Percentiles rank a stretch among this genome's conserved stretches.
These are phyloP conservation scores for Chymomyza caudatula DNA, from an alignment of 2,888 invertebrate genomes.

Conservation along the genomic window DNA sequence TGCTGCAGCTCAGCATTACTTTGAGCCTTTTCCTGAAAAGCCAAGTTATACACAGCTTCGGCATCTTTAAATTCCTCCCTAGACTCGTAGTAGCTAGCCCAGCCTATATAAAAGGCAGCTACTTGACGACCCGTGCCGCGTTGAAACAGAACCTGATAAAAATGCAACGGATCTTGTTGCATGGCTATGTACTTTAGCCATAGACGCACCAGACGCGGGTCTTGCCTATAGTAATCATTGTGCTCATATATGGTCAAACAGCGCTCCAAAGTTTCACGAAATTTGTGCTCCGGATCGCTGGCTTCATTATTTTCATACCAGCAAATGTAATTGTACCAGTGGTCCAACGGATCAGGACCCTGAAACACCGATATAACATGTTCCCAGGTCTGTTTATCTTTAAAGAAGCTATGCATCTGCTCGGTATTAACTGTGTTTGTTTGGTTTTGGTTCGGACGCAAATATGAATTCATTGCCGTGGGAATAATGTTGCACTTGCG, in stretches of 20 bases:
- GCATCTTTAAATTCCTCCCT: constrained; percentile 90
- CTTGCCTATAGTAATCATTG: constrained; percentile 89
- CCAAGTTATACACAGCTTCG: constrained; percentile 89
- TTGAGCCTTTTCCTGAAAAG: constrained; percentile 87
- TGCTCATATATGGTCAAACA: constrained; percentile 91
- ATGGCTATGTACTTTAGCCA: constrained; percentile 95
- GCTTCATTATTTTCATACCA: constrained; percentile 92
- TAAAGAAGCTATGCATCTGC: constrained; percentile 75
- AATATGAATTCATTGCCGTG: constrained; percentile 66
- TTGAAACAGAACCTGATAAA: constrained; percentile 89
- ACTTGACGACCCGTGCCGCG: constrained; percentile 89
- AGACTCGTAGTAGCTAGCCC: constrained; percentile 93
- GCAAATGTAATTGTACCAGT: constrained; percentile 93
- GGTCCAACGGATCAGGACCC: constrained; percentile 92
- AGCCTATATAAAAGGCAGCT: constrained; percentile 91
- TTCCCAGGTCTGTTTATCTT: constrained; percentile 84
- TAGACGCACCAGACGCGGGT: constrained; percentile 89
- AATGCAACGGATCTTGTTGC: constrained; percentile 86
- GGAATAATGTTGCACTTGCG: not conserved
- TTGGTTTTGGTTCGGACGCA: constrained; percentile 54
- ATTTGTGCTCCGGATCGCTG: constrained; percentile 92
- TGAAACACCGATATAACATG: constrained; percentile 88
- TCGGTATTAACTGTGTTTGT: constrained; percentile 56
- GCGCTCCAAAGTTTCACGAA: constrained; percentile 90
- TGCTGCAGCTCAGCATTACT: constrained; percentile 87